Conservation (phyloP, 2,888 invertebrate species). For the Cephalotes varians region DNA sequence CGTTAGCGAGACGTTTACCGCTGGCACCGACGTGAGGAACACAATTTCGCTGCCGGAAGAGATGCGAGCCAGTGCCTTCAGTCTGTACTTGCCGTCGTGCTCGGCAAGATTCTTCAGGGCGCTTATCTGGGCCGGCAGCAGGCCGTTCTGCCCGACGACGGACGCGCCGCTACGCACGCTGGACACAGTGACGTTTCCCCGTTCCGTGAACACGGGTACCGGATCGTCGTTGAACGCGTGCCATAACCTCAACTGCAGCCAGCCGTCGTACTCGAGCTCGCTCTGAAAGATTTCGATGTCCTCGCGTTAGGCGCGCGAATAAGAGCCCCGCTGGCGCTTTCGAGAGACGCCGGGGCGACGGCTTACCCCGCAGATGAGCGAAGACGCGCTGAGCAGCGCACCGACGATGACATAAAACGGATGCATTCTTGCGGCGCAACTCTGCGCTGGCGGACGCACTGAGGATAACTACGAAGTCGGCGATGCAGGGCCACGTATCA, state of each 20-base stretch:
- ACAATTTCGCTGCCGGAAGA: constrained; percentile 89
- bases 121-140: constrained; percentile 87
- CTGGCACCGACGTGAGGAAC: constrained; percentile 93
- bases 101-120: constrained; percentile 89
- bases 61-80: constrained; percentile 90
- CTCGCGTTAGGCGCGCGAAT: not conserved
- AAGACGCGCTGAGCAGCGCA: constrained; percentile 60
- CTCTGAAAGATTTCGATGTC: constrained; percentile 82
- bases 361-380: constrained; percentile 69
- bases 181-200: constrained; percentile 91
- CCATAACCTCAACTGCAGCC: constrained; percentile 90
- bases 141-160: constrained; percentile 88
- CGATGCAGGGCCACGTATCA: constrained; percentile 28
- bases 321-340: not conserved
- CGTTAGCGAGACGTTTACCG: constrained; percentile 86
- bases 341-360: not conserved
- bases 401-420: constrained; percentile 61
- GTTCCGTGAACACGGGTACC: constrained; percentile 87
- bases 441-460: not conserved
- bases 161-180: constrained; percentile 90
- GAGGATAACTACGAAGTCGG: constrained; percentile 16
- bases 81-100: constrained; percentile 91
- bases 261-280: constrained; percentile 91
- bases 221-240: constrained; percentile 89
- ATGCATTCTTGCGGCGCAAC: constrained; percentile 62